Evolutionary conservation across 2,888 invertebrate genomes (phyloP), one percentile per base, ranked within the genome.

Genomic region (Salticus scenicus): DNA sequence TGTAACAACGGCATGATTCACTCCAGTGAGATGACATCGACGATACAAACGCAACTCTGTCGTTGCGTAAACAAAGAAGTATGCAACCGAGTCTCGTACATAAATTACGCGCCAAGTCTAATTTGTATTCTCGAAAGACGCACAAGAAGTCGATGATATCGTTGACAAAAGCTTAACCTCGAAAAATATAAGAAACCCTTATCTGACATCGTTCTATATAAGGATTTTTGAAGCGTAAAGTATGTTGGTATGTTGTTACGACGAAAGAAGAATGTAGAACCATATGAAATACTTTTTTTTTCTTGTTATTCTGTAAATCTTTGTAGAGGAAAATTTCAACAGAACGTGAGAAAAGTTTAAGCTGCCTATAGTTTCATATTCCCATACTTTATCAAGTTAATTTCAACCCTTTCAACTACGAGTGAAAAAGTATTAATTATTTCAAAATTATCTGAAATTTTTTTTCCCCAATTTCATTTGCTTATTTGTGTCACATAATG

Each of bases 11-110:
- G 20, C 57, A 24, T 57, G 57, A 57, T 57, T 57, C 57, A 24
- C 12, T 12, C 57, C 57, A 24, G 24, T 5, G 57, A 57, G 57
- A 57, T 57, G 57, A 57, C 57, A 57, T 24, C 24, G 5, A 4
- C 5, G 57, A 57, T 57, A 57, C 24, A 8, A 12, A 17, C n/a
- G 24, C 37, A 5, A 20, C 20, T 14, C 14, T 24, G 17, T 14
- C 57, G 17, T 27, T 64, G 42, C 28, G 73, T 66, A 51, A 80
- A 80, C 73, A 80, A 66, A 72, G 80, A 80, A 67, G 51, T 73
- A 67, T 51, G 73, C 73, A 57, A 67, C 57, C 31, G 70, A 51
- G 33, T 51, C 30, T 10, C 20, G 73, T 51, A 31, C 80, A 64
- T 80, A 73, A 80, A 80, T 80, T 80, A 66, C 31, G 33, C 30